A percentile compares a stretch with the other conserved stretches of the same genome.
phyloP scores from a whole-genome alignment of 2,888 invertebrate genomes.

The Stenodera caucasica region DNA sequence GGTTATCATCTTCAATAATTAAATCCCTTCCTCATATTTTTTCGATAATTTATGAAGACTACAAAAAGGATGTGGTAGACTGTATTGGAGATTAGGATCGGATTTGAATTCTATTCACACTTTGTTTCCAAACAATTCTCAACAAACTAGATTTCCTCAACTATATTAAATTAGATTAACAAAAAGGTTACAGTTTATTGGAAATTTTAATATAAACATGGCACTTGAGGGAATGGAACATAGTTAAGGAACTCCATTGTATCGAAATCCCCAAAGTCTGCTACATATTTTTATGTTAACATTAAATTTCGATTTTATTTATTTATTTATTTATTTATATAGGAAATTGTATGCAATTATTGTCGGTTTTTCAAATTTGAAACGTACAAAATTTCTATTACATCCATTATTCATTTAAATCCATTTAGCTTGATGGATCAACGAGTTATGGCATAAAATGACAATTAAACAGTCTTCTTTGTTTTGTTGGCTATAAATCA shows the following conservation, averaged over 20 bases:
- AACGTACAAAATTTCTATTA: background rate
- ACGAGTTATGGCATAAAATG: background rate
- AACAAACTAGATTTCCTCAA: background rate
- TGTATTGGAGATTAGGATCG: no score
- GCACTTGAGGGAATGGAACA: background rate
- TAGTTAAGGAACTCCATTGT: background rate
- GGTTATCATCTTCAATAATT: no score
- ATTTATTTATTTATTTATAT: no score
- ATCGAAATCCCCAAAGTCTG: background rate
- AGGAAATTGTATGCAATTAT: background rate
- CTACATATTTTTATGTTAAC: no score
- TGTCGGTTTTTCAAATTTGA: no score
- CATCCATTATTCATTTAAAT: background rate
- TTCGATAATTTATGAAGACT: no score
- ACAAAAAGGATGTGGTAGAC: no score
- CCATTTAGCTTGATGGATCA: background rate
- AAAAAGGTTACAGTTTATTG: constrained; percentile 4
- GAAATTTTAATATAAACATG: background rate
- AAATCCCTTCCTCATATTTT: no score
- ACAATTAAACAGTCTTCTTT: background rate
- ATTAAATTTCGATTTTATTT: no score
- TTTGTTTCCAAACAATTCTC: background rate
- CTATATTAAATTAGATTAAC: background rate
- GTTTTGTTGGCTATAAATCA: background rate
- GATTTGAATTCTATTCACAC: no score